Base-by-base conservation (phyloP, 2,888 invertebrate genomes). In the Drosophila testacea region DNA sequence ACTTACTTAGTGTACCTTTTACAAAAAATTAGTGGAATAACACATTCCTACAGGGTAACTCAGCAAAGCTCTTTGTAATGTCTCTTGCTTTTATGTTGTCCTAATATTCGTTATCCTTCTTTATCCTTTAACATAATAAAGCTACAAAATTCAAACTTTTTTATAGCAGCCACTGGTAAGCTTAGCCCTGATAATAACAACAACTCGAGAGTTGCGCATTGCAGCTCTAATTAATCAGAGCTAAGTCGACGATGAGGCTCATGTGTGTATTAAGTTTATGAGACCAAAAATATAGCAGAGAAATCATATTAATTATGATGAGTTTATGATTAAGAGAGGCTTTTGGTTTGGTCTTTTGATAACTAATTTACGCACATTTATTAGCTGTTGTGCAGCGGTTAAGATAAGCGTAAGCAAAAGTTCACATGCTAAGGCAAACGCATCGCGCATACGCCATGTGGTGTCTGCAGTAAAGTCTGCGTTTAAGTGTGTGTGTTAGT, bases 321-420 rank as follows among this genome's bases (percentile, higher is more conserved):
- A 69, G 86, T 69, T 85, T 85, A 86, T 83, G 81, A 86, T 88
- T 66, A 86, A 81, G 81, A 56, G 68, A 13, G 34, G 75, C 66
- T 69, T 41, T 60, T 30, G 59, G 48, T 28, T 5, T 34, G 42
- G 42, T n/a, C 46, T 66, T 77, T 83, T 85, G 83, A 82, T 81
- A 88, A 88, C 88, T 85, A 89, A 83, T 90, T 90, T 83, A 83
- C 79, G 73, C 76, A 75, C 88, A 89, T 89, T 83, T 85, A 83
- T 85, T 85, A 89, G 85, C 83, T 69, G 83, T 41, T 85, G 65
- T 89, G 88, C 83, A 82, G 88, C 70, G 73, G 71, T 62, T 52
- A 62, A 89, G 85, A 85, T 85, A 85, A 87, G 80, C 74, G 55
- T 39, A 7, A n/a, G 13, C 41, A 46, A 47, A 52, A 56, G 39